These are phyloP conservation scores for Chloebia gouldiae DNA, from an alignment of 2,113 vertebrate species.

Conservation along the genomic window DNA sequence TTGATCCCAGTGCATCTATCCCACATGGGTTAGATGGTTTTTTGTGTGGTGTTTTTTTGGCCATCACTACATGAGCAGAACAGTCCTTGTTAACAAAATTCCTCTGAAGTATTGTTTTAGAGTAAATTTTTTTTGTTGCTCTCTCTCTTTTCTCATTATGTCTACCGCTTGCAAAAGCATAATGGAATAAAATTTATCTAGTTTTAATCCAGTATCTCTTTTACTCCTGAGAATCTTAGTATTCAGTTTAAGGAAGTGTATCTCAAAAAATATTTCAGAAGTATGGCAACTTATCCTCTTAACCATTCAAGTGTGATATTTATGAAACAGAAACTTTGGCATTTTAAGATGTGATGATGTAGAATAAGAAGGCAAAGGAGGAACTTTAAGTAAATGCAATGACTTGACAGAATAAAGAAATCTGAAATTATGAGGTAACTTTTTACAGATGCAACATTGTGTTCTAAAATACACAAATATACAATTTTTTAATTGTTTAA, in stretches of 20 bases:
- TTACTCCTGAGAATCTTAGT: neutral
- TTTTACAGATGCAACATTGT: neutral
- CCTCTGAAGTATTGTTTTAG: conserved; percentile 38
- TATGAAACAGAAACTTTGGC: neutral
- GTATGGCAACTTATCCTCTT: neutral
- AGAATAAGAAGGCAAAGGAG: neutral
- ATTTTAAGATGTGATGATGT: neutral
- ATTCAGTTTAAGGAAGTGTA: neutral
- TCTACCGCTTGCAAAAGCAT: neutral
- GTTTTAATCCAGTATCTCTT: neutral
- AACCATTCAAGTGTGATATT: neutral
- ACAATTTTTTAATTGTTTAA: neutral
- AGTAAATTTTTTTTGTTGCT: conserved; percentile 47
- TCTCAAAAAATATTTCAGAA: neutral
- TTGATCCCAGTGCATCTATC: neutral
- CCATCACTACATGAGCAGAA: neutral
- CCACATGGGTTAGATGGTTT: neutral
- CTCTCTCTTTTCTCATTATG: conserved; percentile 23
- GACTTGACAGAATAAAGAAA: conserved; percentile 15
- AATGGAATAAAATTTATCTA: neutral
- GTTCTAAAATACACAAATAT: neutral
- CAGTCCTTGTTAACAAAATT: neutral
- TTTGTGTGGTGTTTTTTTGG: neutral
- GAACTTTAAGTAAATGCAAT: neutral
- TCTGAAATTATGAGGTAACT: conserved; percentile 16